Conservation (phyloP, 2,797 vertebrate species). For the Enteromius treurensis region DNA sequence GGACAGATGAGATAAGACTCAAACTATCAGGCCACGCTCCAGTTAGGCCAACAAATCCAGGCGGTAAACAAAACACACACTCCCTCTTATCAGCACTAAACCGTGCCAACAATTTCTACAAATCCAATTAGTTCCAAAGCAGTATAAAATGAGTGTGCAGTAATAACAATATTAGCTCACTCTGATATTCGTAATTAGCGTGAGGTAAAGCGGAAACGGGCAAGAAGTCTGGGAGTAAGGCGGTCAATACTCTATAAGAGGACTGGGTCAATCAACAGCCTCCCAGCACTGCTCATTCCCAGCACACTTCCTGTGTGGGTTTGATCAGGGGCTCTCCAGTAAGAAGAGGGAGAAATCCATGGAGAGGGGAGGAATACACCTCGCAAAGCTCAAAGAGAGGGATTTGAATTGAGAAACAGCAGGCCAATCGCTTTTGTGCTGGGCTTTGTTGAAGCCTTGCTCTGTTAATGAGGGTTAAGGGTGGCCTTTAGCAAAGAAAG, state of each 20-base stretch:
- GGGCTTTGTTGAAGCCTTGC: slow-evolving; percentile 74
- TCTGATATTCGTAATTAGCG: slow-evolving; percentile 45
- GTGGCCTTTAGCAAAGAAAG: slow-evolving; percentile 22
- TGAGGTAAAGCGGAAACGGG: slow-evolving; percentile 11
- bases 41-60: slow-evolving; percentile 19
- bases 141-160: slow-evolving; percentile 43
- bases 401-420: slow-evolving; percentile 67
- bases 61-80: slow-evolving; percentile 14
- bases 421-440: slow-evolving; percentile 73
- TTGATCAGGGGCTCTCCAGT: slow-evolving; percentile 35
- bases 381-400: slow-evolving; percentile 42
- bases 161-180: slow-evolving; percentile 32
- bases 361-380: slow-evolving; percentile 41
- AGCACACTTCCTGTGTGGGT: slow-evolving; percentile 19
- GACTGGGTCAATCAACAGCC: slow-evolving; percentile 26
- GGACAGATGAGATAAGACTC: slow-evolving; percentile 59
- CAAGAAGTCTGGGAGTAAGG: slow-evolving; percentile 1
- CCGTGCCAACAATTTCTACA: slow-evolving; percentile 59
- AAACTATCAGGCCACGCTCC: slow-evolving; percentile 20
- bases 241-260: slow-evolving; percentile 19
- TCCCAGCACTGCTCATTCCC: slow-evolving; percentile 18
- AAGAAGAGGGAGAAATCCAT: slow-evolving; percentile 40
- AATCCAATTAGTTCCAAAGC: slow-evolving; percentile 66
- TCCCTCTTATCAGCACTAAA: slow-evolving; percentile 30
- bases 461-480: slow-evolving; percentile 63